phyloP scores from a whole-genome alignment of 2,888 invertebrate genomes.

The Drosophila putrida region DNA sequence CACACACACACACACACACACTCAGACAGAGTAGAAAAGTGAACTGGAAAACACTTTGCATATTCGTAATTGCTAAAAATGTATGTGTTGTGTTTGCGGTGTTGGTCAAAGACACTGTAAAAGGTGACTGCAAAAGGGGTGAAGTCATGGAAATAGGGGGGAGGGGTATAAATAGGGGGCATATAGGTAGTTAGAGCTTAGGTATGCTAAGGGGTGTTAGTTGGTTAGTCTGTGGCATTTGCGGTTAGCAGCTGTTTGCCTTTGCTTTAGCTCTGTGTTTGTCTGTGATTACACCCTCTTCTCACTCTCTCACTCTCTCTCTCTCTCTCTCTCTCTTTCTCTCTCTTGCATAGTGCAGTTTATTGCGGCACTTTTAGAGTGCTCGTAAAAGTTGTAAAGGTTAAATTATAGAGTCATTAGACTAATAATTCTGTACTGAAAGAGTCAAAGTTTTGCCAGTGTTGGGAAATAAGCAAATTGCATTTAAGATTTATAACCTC shows the following conservation, averaged over 20 bases:
- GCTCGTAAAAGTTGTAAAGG: conserved; percentile 26
- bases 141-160: background rate
- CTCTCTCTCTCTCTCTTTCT: background rate
- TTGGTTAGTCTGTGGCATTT: conserved; percentile 48
- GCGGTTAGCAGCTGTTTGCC: conserved; percentile 45
- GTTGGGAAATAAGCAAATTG: conserved; percentile 56
- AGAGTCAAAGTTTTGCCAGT: conserved; percentile 1
- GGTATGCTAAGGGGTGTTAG: conserved; percentile 8
- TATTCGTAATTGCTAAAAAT: conserved; percentile 57
- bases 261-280: conserved; percentile 28
- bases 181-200: background rate
- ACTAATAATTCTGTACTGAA: conserved; percentile 14
- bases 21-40: background rate
- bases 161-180: background rate
- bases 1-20: background rate
- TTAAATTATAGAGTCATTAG: conserved; percentile 28
- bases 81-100: conserved; percentile 51
- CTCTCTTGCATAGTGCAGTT: background rate
- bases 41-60: conserved; percentile 42
- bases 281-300: conserved; percentile 17
- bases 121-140: conserved; percentile 8
- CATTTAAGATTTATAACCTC: conserved; percentile 71
- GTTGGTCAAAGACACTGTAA: conserved; percentile 43
- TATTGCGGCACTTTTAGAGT: conserved; percentile 8
- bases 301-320: background rate